Base-by-base conservation (phyloP, 2,113 vertebrate genomes). In the Cyanoderma ruficeps region DNA sequence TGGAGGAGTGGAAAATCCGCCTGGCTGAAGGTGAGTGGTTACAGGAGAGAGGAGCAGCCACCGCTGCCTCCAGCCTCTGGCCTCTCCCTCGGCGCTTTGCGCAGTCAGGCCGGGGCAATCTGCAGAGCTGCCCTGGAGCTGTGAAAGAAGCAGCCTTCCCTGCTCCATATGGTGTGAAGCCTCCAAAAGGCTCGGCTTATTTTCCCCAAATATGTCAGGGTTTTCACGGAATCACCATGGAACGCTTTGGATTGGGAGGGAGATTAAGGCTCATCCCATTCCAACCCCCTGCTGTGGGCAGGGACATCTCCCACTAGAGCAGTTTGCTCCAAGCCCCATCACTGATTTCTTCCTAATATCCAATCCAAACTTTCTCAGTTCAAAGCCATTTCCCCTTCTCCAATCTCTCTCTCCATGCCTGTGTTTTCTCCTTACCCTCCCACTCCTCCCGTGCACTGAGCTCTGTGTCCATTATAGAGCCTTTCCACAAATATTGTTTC, bases 371-470 rank as follows among this genome's bases (percentile, higher is more conserved):
- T 31, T 16, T 10, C 6, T 47, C 63, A 37, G 47, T 20, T 49
- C 46, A 56, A 56, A 77, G 47, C 25, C 70, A 20, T 28, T 27
- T 18, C 31, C 63, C 27, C 49, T 53, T 19, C 30, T 60, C 24
- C 61, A 2, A 3, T 27, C 47, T 31, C 47, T 53, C 61, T 41
- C 70, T 27, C 47, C 55, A 42, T 7, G 17, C 14, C 53, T 9
- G 8, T 28, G n/a, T 47, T 55, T 74, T 79, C 87, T 67, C 18
- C 2, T 76, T 15, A n/a, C 9, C 56, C 57, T 83, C 89, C 67
- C 50, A 5, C 53, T 81, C 46, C 14, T 22, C 19, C 37, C 2
- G 0, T 4, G 47, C 3, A 2, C 25, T 0, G 0, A 77, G 57
- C 76, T 31, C 68, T 27, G 22, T 2, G 6, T 37, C 81, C 70